Base-by-base conservation (phyloP, 2,888 invertebrate species). In the Hemicrepidius hirtus region DNA sequence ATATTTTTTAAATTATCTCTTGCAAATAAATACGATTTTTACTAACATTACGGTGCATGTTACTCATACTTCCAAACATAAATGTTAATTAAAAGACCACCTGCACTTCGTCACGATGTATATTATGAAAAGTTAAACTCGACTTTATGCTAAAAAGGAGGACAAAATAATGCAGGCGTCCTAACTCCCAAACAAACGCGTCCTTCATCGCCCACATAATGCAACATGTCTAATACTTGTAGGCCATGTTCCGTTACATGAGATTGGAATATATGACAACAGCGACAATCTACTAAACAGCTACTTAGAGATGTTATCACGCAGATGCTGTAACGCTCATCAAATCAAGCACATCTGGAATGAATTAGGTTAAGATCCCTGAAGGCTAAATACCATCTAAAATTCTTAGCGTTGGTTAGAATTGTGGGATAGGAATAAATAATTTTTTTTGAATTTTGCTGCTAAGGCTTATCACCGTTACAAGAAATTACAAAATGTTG, bases 171-270 rank as follows among this genome's bases (percentile, higher is more conserved):
- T 53, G 53, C 53, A 53, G 53, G 53, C 53, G 53, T 53, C 53
- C 50, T 13, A 24, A 53, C 28, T 53, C 28, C 53, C 21, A 28
- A 53, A 46, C 46, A 20, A 28, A 53, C 53, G 28, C 53, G 53
- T 53, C 53, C 53, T 53, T 53, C 53, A 7, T 12, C 53, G 21
- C 53, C 53, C 28, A 53, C 53, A 7, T 21, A 32, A 50, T 53
- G 24, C 53, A 53, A 53, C 28, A 7, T 53, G n/a, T 53, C 53
- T 53, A 53, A 49, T 49, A 49, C 49, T 49, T 49, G 53, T 53
- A 53, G 53, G 53, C 53, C 28, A 53, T 53, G 53, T 53, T 53
- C 53, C 53, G 53, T 53, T 53, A 53, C 28, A 53, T 10, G 53
- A 32, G 49, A 49, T 21, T 49, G 20, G 18, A 21, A 49, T 21